Evolutionary conservation across 2,797 vertebrate species (phyloP), one percentile per base, ranked within the genome.

Genomic region (Xenopus petersii): DNA sequence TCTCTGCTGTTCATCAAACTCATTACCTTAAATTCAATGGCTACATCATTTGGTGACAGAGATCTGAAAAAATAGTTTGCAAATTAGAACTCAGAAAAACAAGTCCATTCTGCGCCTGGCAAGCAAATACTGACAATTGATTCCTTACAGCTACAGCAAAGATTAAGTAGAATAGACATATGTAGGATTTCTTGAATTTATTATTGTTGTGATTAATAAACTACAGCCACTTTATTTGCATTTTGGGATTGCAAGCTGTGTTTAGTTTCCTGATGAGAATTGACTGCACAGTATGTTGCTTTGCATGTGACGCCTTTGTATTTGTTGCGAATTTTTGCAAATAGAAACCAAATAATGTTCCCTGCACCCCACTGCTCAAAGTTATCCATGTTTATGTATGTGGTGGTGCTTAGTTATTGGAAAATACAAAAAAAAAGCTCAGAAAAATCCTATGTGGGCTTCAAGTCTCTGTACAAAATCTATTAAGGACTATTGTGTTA

Each of bases 241-340:
- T 73, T 78, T 78, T 64, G 59, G 64, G 71, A 73, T 60, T 73
- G 66, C 75, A 77, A 77, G 75, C 75, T 78, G 65, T 78, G 70
- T 64, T 78, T 61, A 58, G 65, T 64, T 73, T 78, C 75, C 75
- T 73, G 70, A 73, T 73, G 71, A 73, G 75, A 73, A 73, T 73
- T 73, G 71, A 51, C 60, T 71, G 33, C 75, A 78, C 75, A 78
- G 75, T 73, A 54, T 73, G 71, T 49, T 64, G 56, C 71, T 65
- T 59, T 69, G 54, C 75, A 64, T 64, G 60, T 63, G 55, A 73
- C 16, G 69, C 65, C 66, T 78, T 73, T 78, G 71, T 78, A 78
- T 78, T 78, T 73, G 75, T 73, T 73, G 63, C 51, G 71, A 73
- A 78, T 69, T 78, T 60, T 70, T 73, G 58, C 62, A 78, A 78